These are phyloP conservation scores for Turritopsis dohrnii DNA, from an alignment of 30 jellyfish, hydroid and myxozoan species.

Conservation along the genomic window DNA sequence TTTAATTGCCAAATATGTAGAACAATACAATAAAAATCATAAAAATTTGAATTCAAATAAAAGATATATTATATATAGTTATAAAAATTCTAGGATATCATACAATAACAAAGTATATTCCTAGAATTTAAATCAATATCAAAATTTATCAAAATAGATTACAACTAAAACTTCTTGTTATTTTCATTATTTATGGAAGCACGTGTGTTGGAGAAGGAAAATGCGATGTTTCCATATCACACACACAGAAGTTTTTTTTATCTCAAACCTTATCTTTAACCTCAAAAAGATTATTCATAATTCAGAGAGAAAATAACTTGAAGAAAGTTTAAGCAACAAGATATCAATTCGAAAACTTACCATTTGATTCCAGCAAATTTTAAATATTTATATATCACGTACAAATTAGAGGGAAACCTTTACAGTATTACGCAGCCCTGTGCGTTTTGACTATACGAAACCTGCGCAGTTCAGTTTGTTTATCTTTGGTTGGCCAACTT, in stretches of 20 bases:
- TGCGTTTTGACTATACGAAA: not conserved
- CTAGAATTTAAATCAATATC: not conserved
- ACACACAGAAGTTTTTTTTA: too few species aligned
- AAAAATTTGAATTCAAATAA: too few species aligned
- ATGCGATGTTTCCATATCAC: not conserved
- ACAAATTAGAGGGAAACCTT: too few species aligned
- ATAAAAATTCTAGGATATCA: too few species aligned
- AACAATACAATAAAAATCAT: too few species aligned
- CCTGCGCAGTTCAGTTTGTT: not conserved
- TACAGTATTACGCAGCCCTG: too few species aligned
- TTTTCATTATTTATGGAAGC: not conserved
- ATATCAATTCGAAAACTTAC: not conserved
- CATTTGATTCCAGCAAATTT: not conserved
- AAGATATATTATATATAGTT: too few species aligned
- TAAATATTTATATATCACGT: too few species aligned
- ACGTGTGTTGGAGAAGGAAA: not conserved
- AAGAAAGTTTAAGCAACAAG: not conserved
- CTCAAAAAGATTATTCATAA: not conserved
- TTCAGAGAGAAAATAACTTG: not conserved
- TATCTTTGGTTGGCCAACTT: not conserved
- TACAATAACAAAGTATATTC: too few species aligned
- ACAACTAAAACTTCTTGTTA: too few species aligned
- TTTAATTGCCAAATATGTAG: too few species aligned
- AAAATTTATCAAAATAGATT: not conserved
- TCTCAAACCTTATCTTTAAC: too few species aligned